A percentile compares a stretch with the other conserved stretches of the same genome.
Conservation (phyloP, 2,113 vertebrate genomes). For the Siniperca chuatsi region DNA sequence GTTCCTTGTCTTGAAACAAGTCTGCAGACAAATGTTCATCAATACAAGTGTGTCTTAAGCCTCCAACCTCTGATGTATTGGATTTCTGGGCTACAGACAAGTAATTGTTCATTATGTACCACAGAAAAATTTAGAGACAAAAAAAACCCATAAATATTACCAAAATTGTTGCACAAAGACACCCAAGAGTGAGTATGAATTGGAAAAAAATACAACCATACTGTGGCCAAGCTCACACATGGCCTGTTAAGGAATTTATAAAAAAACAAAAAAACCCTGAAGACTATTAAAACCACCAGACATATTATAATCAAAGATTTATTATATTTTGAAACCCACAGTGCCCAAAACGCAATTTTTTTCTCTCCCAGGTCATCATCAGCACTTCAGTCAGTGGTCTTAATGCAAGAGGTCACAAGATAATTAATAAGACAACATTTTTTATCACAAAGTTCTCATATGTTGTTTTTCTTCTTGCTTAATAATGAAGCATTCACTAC, state of each 20-base stretch:
- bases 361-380: neutral
- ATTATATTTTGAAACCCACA: slow-evolving; percentile 31
- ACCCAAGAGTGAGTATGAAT: too few relatives aligned
- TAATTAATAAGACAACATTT: neutral
- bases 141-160: neutral
- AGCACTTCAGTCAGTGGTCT: neutral
- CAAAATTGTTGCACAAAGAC: too few relatives aligned
- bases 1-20: neutral
- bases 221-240: neutral
- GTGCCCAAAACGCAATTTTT: slow-evolving; percentile 18
- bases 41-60: neutral
- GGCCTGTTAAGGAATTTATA: neutral
- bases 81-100: neutral
- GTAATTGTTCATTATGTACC: neutral
- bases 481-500: too few relatives aligned
- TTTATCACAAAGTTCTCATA: too few relatives aligned
- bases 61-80: neutral
- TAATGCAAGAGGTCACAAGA: neutral
- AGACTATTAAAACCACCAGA: neutral
- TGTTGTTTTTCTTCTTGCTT: too few relatives aligned
- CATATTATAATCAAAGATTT: neutral
- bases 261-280: neutral
- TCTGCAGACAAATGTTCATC: neutral
- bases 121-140: neutral
- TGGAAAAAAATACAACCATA: neutral